Conservation (phyloP, 2,888 invertebrate species). For the Corythucha ciliata region DNA sequence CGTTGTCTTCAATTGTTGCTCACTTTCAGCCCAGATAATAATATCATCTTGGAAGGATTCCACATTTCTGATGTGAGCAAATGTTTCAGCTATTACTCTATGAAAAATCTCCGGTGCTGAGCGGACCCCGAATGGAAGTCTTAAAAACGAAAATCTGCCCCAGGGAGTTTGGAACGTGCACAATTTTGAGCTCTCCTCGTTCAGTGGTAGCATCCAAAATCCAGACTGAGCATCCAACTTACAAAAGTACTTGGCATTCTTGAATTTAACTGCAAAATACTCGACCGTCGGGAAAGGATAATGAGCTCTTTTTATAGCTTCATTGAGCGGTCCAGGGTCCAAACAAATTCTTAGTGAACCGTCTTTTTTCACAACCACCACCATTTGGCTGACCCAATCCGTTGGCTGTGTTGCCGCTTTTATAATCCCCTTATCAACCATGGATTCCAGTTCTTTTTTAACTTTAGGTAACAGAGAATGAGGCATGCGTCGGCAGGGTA, state of each 20-base stretch:
- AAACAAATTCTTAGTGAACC: conserved; percentile 19
- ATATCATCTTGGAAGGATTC: conserved; percentile 27
- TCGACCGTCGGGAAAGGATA: conserved; percentile 20
- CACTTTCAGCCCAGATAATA: conserved; percentile 16
- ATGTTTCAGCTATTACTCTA: conserved; percentile 13
- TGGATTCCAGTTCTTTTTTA: conserved; percentile 11
- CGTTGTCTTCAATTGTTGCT: conserved; percentile 16
- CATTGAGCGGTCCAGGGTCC: conserved; percentile 18
- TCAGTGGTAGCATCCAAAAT: conserved; percentile 20
- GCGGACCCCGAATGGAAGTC: conserved; percentile 39
- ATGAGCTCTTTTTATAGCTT: conserved; percentile 9
- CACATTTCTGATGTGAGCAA: conserved; percentile 22
- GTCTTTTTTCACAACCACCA: conserved; percentile 10
- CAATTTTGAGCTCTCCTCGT: conserved; percentile 2
- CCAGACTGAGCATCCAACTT: conserved; percentile 19
- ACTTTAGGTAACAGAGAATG: conserved; percentile 14
- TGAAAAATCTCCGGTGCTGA: conserved; percentile 34
- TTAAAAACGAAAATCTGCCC: conserved; percentile 35
- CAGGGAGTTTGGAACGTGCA: conserved; percentile 21
- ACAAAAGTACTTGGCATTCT: conserved; percentile 16
- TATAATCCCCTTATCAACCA: conserved; percentile 11
- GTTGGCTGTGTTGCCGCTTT: conserved; percentile 10
- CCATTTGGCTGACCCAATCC: conserved; percentile 20
- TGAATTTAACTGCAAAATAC: conserved; percentile 10
- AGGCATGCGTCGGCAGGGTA: conserved; percentile 12